Percentiles rank a stretch among this genome's conserved stretches.
These are phyloP conservation scores for Molothrus aeneus DNA, from an alignment of 2,797 vertebrate genomes.

Conservation along the genomic window DNA sequence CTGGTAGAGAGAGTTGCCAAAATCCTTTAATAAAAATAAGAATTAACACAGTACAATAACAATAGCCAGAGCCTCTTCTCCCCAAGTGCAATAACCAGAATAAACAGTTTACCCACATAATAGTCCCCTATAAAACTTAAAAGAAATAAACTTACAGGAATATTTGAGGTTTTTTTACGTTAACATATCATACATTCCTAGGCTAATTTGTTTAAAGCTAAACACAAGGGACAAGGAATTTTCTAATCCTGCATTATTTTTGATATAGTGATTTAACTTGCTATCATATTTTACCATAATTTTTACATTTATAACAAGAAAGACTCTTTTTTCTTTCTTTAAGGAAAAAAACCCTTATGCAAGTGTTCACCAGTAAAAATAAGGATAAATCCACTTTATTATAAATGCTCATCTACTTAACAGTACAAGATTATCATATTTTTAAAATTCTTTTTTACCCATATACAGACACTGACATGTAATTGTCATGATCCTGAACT, in stretches of 20 bases:
- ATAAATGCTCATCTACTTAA: background rate
- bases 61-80: background rate
- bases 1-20: background rate
- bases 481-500: background rate
- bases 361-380: background rate
- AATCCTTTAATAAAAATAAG: slow-evolving; percentile 15
- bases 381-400: background rate
- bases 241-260: background rate
- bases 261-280: background rate
- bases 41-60: background rate
- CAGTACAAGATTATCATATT: background rate
- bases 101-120: background rate
- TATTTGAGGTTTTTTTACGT: background rate
- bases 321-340: background rate
- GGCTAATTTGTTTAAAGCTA: background rate
- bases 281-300: background rate
- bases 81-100: background rate
- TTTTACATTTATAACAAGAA: background rate
- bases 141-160: background rate
- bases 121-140: background rate
- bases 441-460: background rate
- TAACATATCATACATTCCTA: background rate
- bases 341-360: background rate
- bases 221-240: background rate
- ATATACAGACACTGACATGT: background rate